phyloP scores from a whole-genome alignment of 2,888 invertebrate species.

The Lasius platythorax region DNA sequence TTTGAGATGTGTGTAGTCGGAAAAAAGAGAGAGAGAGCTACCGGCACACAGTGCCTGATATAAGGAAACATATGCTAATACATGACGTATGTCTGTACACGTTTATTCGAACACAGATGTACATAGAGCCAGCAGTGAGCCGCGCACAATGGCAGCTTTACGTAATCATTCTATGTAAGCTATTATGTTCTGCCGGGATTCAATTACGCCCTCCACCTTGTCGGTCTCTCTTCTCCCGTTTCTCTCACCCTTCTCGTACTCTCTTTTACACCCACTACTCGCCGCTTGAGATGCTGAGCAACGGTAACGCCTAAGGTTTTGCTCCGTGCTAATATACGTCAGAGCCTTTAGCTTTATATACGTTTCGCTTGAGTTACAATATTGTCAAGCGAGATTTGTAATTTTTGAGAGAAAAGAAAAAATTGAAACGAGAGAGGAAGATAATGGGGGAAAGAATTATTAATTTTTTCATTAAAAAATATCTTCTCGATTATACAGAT shows the following conservation, averaged over 20 bases:
- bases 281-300: conserved; percentile 45
- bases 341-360: conserved; percentile 28
- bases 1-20: not conserved
- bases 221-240: conserved; percentile 56
- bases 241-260: conserved; percentile 48
- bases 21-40: conserved; percentile 49
- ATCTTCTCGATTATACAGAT: not conserved
- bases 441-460: not conserved
- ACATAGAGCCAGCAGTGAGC: conserved; percentile 65
- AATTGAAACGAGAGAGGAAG: not conserved
- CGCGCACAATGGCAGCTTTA: conserved; percentile 74
- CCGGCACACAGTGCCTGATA: not conserved
- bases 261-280: conserved; percentile 56
- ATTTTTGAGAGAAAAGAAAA: not conserved
- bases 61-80: conserved; percentile 66
- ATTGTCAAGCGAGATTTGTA: conserved; percentile 15
- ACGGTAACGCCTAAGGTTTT: conserved; percentile 61
- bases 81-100: conserved; percentile 34
- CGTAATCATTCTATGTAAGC: conserved; percentile 78
- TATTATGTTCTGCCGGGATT: conserved; percentile 76
- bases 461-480: conserved; percentile 1
- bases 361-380: conserved; percentile 22
- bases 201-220: conserved; percentile 74
- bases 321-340: conserved; percentile 41
- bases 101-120: conserved; percentile 43